Evolutionary conservation across 2,888 invertebrate genomes (phyloP).

Genomic region (Epinotia nisella): DNA sequence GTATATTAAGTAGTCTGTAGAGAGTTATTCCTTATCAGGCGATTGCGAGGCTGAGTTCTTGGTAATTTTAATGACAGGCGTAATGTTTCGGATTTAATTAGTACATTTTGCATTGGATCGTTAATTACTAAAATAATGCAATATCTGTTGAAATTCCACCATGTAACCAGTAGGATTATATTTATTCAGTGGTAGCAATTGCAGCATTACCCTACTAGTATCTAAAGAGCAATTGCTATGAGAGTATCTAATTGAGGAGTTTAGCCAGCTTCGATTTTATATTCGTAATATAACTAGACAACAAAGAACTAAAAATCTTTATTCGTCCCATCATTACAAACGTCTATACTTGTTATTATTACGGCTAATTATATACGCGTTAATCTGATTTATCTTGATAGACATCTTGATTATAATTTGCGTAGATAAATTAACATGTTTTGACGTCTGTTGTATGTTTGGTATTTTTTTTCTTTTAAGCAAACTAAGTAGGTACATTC

Average conservation of each 20-base stretch:
- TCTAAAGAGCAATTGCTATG: constrained; percentile 25
- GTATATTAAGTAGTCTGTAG: constrained; percentile 18
- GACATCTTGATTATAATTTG: neutral
- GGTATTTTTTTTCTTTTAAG: neutral
- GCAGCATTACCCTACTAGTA: neutral
- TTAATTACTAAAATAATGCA: constrained; percentile 21
- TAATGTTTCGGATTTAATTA: constrained; percentile 32
- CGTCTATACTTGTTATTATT: neutral
- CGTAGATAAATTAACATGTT: neutral
- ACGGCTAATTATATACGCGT: constrained; percentile 3
- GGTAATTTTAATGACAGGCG: constrained; percentile 34
- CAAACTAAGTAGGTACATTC: constrained; percentile 10
- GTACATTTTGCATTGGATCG: constrained; percentile 21
- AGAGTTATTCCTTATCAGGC: constrained; percentile 33
- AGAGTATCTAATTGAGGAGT: constrained; percentile 15
- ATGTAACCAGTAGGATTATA: neutral
- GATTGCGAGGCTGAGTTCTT: constrained; percentile 21
- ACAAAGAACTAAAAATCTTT: neutral
- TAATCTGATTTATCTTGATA: neutral
- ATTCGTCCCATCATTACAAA: neutral
- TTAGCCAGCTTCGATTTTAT: neutral
- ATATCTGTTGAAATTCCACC: constrained; percentile 14
- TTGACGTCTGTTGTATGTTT: neutral
- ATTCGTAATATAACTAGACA: neutral
- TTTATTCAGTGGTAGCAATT: neutral